Conservation (phyloP, 2,888 invertebrate genomes). For the Lamellibrachia columna region DNA sequence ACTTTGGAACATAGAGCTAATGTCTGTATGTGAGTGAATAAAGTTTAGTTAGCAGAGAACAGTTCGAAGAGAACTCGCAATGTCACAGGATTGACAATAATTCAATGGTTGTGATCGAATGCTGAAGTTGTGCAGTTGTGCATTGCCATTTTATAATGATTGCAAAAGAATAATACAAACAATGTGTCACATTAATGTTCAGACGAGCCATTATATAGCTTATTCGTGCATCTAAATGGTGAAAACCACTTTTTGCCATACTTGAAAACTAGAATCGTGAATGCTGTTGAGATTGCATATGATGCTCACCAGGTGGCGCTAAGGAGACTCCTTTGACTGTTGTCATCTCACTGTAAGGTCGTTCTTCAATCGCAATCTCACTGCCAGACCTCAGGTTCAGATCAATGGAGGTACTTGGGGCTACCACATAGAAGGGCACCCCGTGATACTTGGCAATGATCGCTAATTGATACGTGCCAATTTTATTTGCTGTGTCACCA, state of each 20-base stretch:
- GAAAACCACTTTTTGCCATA: neutral
- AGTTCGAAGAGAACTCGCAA: no score
- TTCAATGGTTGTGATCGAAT: no score
- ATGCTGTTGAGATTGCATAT: neutral
- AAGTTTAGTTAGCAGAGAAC: no score
- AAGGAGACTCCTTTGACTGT: conserved; percentile 86
- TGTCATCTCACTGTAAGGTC: conserved; percentile 91
- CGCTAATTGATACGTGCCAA: conserved; percentile 75
- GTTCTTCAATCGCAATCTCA: conserved; percentile 91
- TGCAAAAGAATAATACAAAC: no score
- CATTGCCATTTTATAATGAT: no score
- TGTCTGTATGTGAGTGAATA: no score
- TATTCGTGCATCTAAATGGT: neutral
- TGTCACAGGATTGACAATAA: no score
- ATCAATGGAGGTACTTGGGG: conserved; percentile 90
- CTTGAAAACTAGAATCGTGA: neutral
- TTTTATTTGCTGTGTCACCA: conserved; percentile 99
- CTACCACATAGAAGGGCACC: conserved; percentile 95
- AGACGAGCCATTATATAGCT: no score
- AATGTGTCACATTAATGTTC: no score
- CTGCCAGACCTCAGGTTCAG: conserved; percentile 80
- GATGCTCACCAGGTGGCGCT: conserved; percentile 82
- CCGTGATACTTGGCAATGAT: conserved; percentile 89
- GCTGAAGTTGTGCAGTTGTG: no score
- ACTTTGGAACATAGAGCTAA: no score